phyloP scores from a whole-genome alignment of 2,797 vertebrate genomes.

The Dendrocincla tyrannina region DNA sequence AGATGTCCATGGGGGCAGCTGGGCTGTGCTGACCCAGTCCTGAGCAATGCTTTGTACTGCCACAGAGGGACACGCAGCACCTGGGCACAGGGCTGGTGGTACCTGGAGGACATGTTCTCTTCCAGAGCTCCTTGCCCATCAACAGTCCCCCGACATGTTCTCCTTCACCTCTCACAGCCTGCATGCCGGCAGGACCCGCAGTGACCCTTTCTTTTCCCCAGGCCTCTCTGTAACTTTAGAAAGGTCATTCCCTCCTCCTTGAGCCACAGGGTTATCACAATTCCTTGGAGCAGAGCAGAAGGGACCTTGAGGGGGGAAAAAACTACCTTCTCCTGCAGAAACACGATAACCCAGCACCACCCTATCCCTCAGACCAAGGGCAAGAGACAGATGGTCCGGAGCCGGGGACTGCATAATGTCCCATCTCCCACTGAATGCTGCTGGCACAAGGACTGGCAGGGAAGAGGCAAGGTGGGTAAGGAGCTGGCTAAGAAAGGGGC shows the following conservation, averaged over 20 bases:
- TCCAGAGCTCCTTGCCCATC: background rate
- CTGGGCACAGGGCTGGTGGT: background rate
- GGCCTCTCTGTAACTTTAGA: conserved; percentile 51
- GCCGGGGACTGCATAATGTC: background rate
- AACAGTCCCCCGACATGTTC: background rate
- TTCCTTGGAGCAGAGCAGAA: background rate
- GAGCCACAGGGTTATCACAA: background rate
- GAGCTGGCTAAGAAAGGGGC: background rate
- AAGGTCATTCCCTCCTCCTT: conserved; percentile 44
- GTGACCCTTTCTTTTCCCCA: background rate
- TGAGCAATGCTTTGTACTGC: background rate
- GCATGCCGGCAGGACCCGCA: background rate
- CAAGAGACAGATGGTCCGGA: background rate
- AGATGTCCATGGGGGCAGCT: background rate
- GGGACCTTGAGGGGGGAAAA: background rate
- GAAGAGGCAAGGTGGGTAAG: background rate
- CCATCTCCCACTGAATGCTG: background rate
- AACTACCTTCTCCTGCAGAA: background rate
- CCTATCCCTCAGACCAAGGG: background rate
- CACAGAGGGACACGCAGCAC: accelerated
- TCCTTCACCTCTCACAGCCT: background rate
- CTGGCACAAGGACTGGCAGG: background rate
- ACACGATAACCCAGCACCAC: background rate
- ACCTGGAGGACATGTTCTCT: background rate
- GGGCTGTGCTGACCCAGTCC: background rate